A percentile compares a stretch with the other conserved stretches of the same genome.
Evolutionary conservation across 2,888 invertebrate species (phyloP).

Genomic region (Pecten maximus): DNA sequence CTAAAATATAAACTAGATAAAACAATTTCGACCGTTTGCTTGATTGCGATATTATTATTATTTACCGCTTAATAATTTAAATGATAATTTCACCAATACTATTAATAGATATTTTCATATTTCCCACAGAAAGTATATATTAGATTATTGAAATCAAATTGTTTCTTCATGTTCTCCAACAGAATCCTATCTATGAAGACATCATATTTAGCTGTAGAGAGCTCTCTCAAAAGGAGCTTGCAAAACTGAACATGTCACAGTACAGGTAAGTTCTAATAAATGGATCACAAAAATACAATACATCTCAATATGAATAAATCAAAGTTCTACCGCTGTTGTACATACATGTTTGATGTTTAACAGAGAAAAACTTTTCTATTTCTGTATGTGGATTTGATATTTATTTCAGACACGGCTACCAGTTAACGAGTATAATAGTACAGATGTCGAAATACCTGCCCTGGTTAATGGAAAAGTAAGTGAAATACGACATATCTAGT

Average conservation of each 20-base stretch:
- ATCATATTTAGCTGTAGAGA: slow-evolving; percentile 89
- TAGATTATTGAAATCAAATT: too few relatives aligned
- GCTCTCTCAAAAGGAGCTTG: slow-evolving; percentile 89
- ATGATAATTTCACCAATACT: too few relatives aligned
- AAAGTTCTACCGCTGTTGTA: too few relatives aligned
- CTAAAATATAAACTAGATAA: too few relatives aligned
- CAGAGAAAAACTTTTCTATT: background rate
- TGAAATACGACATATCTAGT: too few relatives aligned
- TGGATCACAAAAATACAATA: background rate
- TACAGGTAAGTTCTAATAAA: slow-evolving; percentile 85
- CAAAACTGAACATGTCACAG: slow-evolving; percentile 85
- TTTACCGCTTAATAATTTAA: too few relatives aligned
- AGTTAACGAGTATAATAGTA: slow-evolving; percentile 90
- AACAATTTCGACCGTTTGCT: too few relatives aligned
- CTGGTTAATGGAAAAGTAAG: slow-evolving; percentile 89
- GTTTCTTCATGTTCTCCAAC: slow-evolving; percentile 57
- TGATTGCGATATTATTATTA: too few relatives aligned
- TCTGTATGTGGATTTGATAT: background rate
- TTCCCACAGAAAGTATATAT: too few relatives aligned
- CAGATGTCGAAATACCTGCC: slow-evolving; percentile 90
- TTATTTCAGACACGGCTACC: slow-evolving; percentile 87
- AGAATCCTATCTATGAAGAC: slow-evolving; percentile 91
- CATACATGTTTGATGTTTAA: background rate
- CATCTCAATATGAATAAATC: too few relatives aligned
- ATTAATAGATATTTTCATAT: too few relatives aligned